phyloP scores from a whole-genome alignment of 2,888 invertebrate species.

The Hoplodrina ambigua region DNA sequence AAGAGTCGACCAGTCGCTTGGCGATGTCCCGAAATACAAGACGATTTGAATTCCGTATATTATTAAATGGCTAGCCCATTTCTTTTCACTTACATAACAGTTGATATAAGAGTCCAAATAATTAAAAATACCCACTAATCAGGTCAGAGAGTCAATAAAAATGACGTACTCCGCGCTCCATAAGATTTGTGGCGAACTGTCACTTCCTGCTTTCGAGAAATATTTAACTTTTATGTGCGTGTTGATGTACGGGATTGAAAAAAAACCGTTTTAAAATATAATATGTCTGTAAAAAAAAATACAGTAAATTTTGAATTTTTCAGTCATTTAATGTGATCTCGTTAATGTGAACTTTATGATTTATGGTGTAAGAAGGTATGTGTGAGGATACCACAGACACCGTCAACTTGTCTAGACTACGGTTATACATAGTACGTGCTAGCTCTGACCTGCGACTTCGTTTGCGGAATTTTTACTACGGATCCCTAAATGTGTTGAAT shows the following conservation, averaged over 20 bases:
- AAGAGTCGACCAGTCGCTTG: no score
- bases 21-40: no score
- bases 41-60: no score
- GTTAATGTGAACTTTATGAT: conserved; percentile 22
- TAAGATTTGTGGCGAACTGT: conserved; percentile 27
- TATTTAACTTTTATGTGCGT: conserved; percentile 14
- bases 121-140: conserved; percentile 31
- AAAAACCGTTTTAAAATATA: conserved; percentile 25
- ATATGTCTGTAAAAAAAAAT: conserved; percentile 10
- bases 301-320: conserved; percentile 10
- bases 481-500: no score
- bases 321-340: conserved; percentile 14
- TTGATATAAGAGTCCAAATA: no score
- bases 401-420: no score
- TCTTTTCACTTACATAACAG: no score
- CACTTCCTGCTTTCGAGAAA: conserved; percentile 38
- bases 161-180: conserved; percentile 12
- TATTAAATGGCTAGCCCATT: no score
- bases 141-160: conserved; percentile 51
- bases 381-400: not conserved
- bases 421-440: no score
- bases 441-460: no score
- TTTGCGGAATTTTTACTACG: no score
- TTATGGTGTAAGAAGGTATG: conserved; percentile 3
- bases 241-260: conserved; percentile 29